These are phyloP conservation scores for Aplodontia rufa DNA, from an alignment of 2,113 vertebrate genomes.

Conservation along the genomic window DNA sequence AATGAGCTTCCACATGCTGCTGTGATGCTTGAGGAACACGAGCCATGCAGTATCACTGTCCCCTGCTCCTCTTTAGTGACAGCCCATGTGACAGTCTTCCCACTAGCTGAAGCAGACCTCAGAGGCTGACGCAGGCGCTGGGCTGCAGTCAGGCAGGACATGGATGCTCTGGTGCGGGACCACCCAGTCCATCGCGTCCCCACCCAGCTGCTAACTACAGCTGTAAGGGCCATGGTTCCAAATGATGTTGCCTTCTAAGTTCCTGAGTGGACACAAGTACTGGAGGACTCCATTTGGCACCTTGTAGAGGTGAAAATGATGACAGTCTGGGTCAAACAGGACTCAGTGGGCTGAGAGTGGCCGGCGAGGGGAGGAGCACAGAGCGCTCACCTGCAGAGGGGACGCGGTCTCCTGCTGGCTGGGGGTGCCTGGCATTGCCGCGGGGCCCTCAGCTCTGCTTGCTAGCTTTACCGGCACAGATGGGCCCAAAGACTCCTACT, in stretches of 20 bases:
- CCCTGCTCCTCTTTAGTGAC: fast-evolving
- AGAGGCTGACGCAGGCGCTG: neutral
- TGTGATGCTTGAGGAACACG: fast-evolving
- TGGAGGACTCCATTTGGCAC: neutral
- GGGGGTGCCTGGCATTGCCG: neutral
- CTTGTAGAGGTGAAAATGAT: neutral
- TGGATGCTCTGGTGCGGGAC: neutral
- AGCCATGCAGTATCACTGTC: fast-evolving
- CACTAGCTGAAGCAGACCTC: fast-evolving
- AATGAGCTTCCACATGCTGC: neutral
- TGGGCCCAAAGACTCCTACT: too few relatives aligned
- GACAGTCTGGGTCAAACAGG: neutral
- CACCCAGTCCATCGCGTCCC: neutral
- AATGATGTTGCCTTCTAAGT: too few relatives aligned
- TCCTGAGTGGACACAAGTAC: neutral
- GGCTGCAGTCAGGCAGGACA: neutral
- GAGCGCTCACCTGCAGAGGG: too few relatives aligned
- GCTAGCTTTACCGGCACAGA: too few relatives aligned
- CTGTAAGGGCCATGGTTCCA: neutral
- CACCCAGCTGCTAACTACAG: neutral
- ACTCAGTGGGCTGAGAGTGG: too few relatives aligned
- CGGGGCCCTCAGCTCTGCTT: too few relatives aligned
- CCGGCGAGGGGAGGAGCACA: too few relatives aligned
- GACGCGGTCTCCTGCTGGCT: neutral
- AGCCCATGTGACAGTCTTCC: fast-evolving